A percentile compares a stretch with the other conserved stretches of the same genome.
These are phyloP conservation scores for Dromococcyx pavoninus DNA, from an alignment of 2,797 vertebrate genomes.

Conservation along the genomic window DNA sequence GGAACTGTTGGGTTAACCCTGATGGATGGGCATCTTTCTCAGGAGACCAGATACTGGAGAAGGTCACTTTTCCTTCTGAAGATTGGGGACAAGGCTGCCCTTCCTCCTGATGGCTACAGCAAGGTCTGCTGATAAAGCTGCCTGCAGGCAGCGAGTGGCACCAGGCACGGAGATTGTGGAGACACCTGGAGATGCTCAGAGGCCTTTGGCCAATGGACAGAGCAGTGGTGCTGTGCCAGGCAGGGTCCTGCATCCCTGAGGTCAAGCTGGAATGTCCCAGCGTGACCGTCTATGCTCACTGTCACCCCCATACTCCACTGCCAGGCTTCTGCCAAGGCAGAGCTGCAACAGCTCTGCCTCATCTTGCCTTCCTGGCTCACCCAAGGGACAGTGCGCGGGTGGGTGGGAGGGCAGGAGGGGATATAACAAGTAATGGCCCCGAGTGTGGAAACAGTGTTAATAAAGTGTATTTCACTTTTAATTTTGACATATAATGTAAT, in stretches of 20 bases:
- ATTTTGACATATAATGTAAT: constrained; percentile 89
- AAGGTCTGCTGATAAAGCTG: background rate
- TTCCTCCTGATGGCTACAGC: background rate
- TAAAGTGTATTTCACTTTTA: constrained; percentile 86
- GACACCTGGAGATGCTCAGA: background rate
- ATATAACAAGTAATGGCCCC: constrained; percentile 70
- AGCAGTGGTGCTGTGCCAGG: background rate
- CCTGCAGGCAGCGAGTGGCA: background rate
- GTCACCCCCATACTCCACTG: background rate
- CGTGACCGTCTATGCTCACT: background rate
- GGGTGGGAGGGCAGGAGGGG: constrained; percentile 36
- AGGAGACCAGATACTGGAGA: background rate
- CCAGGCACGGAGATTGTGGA: background rate
- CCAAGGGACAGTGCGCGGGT: background rate
- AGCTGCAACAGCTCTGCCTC: background rate
- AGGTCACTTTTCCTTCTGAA: background rate
- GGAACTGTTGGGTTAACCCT: background rate
- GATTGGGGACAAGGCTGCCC: background rate
- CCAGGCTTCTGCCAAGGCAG: background rate
- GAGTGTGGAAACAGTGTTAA: constrained; percentile 77
- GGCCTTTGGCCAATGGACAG: background rate
- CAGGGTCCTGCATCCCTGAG: background rate
- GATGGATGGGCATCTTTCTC: background rate
- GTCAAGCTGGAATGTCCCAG: fast-evolving
- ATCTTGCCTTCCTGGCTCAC: background rate